Base-by-base conservation (phyloP, 1,140 invertebrate genomes). In the Sycobia sp. region DNA sequence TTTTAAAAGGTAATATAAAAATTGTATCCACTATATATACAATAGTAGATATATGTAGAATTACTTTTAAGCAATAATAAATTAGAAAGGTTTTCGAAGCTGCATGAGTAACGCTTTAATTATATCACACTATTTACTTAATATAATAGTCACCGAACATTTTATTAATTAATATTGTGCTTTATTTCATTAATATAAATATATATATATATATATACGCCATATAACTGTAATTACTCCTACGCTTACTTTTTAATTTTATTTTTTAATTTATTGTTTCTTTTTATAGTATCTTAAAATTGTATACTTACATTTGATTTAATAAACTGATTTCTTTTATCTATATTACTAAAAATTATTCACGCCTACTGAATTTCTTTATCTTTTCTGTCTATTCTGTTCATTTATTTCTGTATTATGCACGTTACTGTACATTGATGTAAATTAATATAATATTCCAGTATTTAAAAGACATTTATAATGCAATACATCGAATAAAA, bases 281-380 rank as follows among this genome's bases (percentile, higher is more conserved):
- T 20, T 39, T 27, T 57, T 32, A 34, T 7, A 34, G n/a, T 34
- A 34, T 10, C 14, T 22, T n/a, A 46, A 22, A 36, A 14, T n/a
- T 58, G 55, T 58, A 25, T 25, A 34, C 22, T 23, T 38, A 47
- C 38, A n/a, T 34, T 32, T 58, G 23, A 47, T n/a, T 47, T 58
- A 58, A 58, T 58, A 58, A 47, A 47, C 25, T 58, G 10, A 36
- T 58, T n/a, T 44, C n/a, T 38, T 20, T 32, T 44, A 46, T 20
- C 20, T n/a, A 44, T 20, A 44, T 16, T 34, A 47, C 55, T 58
- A 58, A 58, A 47, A 32, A n/a, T n/a, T n/a, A n/a, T n/a, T 27
- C 20, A 36, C 43, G 22, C 29, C 32, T 47, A 5, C n/a, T 58
- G 10, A 47, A 58, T 44, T 51, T 51, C 18, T 2, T 27, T 27